Conservation (phyloP, 2,888 invertebrate species). For the Byasa hedistus region DNA sequence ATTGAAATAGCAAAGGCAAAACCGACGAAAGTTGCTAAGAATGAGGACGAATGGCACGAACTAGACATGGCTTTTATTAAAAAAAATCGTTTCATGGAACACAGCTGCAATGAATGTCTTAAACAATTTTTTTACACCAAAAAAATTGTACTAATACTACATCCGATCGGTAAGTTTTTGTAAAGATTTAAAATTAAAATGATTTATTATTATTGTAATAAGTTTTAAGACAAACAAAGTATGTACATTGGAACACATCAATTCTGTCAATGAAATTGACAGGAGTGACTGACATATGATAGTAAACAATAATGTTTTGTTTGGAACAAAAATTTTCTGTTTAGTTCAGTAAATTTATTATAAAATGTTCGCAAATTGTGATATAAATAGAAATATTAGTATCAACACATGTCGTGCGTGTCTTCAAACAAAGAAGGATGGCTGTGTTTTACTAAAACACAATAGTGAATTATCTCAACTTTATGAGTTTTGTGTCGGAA, state of each 20-base stretch:
- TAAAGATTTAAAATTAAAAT: too few relatives aligned
- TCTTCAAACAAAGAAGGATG: constrained; percentile 37
- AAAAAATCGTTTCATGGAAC: too few relatives aligned
- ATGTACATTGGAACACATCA: neutral
- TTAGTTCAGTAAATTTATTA: neutral
- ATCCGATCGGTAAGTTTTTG: too few relatives aligned
- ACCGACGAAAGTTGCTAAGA: too few relatives aligned
- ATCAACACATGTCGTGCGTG: constrained; percentile 48
- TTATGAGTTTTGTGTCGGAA: constrained; percentile 49
- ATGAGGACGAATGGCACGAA: too few relatives aligned
- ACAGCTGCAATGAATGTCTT: too few relatives aligned
- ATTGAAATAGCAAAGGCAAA: too few relatives aligned
- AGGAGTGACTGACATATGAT: neutral
- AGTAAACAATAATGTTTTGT: constrained; percentile 1
- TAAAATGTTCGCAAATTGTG: constrained; percentile 15
- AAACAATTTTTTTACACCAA: too few relatives aligned
- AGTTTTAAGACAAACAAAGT: too few relatives aligned
- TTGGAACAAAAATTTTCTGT: neutral
- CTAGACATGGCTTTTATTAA: too few relatives aligned
- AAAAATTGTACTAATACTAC: too few relatives aligned
- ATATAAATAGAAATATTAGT: constrained; percentile 21
- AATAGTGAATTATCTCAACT: constrained; percentile 41
- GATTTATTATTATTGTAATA: too few relatives aligned
- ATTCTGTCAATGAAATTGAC: neutral
- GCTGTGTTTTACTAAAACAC: constrained; percentile 35